phyloP scores from a whole-genome alignment of 1,140 invertebrate genomes.

The Drosophila trapezifrons region DNA sequence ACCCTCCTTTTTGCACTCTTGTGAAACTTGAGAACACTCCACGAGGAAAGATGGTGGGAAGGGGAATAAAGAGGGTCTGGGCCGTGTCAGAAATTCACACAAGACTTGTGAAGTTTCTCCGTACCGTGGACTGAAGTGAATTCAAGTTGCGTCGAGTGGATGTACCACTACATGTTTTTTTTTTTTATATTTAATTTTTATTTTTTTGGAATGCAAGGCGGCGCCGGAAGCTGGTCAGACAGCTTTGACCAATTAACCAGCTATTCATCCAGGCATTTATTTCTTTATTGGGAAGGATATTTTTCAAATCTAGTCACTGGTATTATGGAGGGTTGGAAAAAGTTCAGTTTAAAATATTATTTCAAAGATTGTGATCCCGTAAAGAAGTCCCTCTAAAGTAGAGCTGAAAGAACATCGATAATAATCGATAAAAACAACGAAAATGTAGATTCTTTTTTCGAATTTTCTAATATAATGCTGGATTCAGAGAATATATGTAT shows the following conservation, averaged over 20 bases:
- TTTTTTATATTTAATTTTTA: slow-evolving; percentile 1
- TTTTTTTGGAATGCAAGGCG: slow-evolving; percentile 32
- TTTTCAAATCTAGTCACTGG: background rate
- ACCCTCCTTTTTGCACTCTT: slow-evolving; percentile 12
- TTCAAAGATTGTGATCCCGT: background rate
- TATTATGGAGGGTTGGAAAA: background rate
- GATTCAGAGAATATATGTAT: no score
- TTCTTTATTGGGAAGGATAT: background rate
- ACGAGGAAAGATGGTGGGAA: slow-evolving; percentile 1
- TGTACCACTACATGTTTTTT: background rate
- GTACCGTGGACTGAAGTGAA: slow-evolving; percentile 13
- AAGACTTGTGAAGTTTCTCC: slow-evolving; percentile 75
- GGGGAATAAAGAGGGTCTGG: slow-evolving; percentile 21
- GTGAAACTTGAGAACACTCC: slow-evolving; percentile 74
- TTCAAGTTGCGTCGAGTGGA: slow-evolving; percentile 14
- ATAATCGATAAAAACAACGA: no score
- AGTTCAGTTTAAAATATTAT: no score
- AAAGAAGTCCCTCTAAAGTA: no score
- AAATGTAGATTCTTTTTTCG: no score
- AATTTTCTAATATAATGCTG: no score
- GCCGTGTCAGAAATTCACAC: slow-evolving; percentile 76
- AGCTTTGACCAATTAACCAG: slow-evolving; percentile 49
- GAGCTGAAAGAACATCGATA: no score
- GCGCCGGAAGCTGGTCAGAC: slow-evolving; percentile 69
- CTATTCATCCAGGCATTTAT: slow-evolving; percentile 29